phyloP scores from a whole-genome alignment of 2,797 vertebrate genomes.

The Emys orbicularis region DNA sequence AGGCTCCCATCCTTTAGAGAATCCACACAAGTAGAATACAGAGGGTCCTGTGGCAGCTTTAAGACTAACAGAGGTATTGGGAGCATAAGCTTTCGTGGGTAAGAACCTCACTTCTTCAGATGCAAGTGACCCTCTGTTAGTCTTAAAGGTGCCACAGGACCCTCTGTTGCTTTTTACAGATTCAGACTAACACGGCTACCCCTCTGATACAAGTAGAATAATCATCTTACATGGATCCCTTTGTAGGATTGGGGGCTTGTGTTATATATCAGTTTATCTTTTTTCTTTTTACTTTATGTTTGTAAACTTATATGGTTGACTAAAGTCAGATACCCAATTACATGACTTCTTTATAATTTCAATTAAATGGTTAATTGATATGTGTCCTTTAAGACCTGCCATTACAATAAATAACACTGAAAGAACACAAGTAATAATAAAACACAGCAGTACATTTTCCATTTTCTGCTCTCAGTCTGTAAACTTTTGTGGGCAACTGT shows the following conservation, averaged over 20 bases:
- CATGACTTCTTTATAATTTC: slow-evolving; percentile 14
- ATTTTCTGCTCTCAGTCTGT: background rate
- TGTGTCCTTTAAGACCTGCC: background rate
- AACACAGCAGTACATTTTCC: background rate
- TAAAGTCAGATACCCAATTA: background rate
- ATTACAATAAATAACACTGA: background rate
- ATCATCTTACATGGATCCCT: background rate
- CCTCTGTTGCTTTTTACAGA: too few relatives aligned
- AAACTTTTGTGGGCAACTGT: background rate
- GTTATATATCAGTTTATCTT: background rate
- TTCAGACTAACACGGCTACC: too few relatives aligned
- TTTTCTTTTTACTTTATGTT: background rate
- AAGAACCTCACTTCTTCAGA: too few relatives aligned
- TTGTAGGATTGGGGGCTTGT: background rate
- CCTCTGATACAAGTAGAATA: background rate
- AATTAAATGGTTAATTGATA: background rate
- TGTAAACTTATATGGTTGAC: background rate
- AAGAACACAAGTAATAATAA: slow-evolving; percentile 1
- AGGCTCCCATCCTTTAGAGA: background rate
- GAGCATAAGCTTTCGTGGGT: too few relatives aligned
- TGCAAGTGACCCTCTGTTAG: too few relatives aligned
- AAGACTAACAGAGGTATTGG: too few relatives aligned
- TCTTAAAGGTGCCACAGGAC: too few relatives aligned
- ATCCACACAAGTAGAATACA: background rate
- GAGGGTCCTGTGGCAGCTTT: too few relatives aligned